Conservation (phyloP, 2,888 invertebrate species). For the Chloroclysta siterata region DNA sequence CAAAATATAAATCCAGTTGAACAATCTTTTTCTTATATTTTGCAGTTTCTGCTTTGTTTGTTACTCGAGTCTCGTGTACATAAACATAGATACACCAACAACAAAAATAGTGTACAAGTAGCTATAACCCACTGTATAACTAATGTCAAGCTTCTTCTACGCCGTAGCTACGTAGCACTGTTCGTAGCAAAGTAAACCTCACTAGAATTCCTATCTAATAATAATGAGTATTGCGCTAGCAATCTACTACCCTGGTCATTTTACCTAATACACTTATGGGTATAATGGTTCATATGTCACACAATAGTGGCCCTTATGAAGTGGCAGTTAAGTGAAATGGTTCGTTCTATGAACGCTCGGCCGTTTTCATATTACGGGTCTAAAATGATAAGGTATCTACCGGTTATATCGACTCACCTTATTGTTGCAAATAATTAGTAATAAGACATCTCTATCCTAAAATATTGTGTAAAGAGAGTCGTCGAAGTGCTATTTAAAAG, state of each 20-base stretch:
- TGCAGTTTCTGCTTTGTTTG: too few species aligned
- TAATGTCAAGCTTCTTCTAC: not conserved
- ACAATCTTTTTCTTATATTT: too few species aligned
- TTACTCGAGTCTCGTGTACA: too few species aligned
- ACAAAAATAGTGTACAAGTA: not conserved
- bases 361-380: slow-evolving; percentile 30
- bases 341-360: slow-evolving; percentile 28
- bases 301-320: slow-evolving; percentile 31
- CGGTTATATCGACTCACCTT: slow-evolving; percentile 23
- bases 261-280: slow-evolving; percentile 29
- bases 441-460: too few species aligned
- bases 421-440: slow-evolving; percentile 17
- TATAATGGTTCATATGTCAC: slow-evolving; percentile 32
- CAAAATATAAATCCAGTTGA: too few species aligned
- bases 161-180: slow-evolving; percentile 18
- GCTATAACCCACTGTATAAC: not conserved
- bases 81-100: too few species aligned
- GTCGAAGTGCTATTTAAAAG: too few species aligned
- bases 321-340: slow-evolving; percentile 36
- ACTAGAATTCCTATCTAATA: slow-evolving; percentile 14
- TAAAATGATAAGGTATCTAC: slow-evolving; percentile 17
- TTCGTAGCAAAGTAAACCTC: slow-evolving; percentile 12
- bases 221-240: slow-evolving; percentile 27
- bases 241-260: slow-evolving; percentile 37
- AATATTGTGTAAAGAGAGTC: too few species aligned